These are phyloP conservation scores for Periplaneta americana DNA, from an alignment of 1,140 invertebrate genomes.

Conservation along the genomic window DNA sequence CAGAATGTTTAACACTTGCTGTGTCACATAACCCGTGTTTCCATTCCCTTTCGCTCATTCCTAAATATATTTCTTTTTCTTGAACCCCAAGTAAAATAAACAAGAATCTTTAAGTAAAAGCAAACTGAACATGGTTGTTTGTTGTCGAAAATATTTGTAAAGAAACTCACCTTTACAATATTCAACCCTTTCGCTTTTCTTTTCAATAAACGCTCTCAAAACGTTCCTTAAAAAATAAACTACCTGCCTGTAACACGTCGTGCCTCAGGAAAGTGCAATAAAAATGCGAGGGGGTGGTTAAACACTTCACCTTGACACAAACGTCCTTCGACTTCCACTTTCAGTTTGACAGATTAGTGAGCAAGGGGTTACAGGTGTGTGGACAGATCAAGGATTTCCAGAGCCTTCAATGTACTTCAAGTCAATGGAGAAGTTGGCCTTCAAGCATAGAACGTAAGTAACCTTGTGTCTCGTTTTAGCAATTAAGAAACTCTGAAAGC, in stretches of 20 bases:
- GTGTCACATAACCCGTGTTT: too few relatives aligned
- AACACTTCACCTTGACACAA: background rate
- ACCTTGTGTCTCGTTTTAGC: background rate
- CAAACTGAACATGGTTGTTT: background rate
- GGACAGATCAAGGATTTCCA: background rate
- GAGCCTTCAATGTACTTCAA: background rate
- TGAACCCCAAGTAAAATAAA: too few relatives aligned
- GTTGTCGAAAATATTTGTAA: background rate
- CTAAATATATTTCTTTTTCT: too few relatives aligned
- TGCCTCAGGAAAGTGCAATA: background rate
- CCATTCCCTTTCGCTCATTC: too few relatives aligned
- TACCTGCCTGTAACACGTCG: too few relatives aligned
- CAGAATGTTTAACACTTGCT: too few relatives aligned
- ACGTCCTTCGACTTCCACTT: background rate
- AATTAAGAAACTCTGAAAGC: background rate
- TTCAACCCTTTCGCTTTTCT: background rate
- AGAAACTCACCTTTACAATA: background rate
- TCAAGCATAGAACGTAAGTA: background rate
- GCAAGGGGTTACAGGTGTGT: background rate
- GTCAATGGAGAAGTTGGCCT: background rate
- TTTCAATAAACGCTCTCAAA: background rate
- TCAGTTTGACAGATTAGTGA: background rate
- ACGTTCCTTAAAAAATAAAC: too few relatives aligned
- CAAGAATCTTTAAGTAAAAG: too few relatives aligned
- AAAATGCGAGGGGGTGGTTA: too few relatives aligned